Base-by-base conservation (phyloP, 2,888 invertebrate genomes). In the Apodemia hepburni region DNA sequence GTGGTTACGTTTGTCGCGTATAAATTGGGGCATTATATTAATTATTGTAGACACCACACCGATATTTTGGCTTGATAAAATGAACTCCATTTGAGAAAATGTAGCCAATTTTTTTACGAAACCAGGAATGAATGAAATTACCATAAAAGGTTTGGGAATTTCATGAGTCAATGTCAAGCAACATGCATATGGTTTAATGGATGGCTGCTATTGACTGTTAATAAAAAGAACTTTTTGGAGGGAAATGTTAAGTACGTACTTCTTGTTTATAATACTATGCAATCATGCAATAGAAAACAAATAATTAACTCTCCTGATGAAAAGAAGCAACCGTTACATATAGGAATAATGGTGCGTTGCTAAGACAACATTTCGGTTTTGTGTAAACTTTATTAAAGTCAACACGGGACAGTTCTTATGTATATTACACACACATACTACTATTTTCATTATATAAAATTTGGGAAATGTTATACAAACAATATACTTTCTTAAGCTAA, bases 1-100 rank as follows among this genome's bases (percentile, higher is more conserved):
- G 42, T 71, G 73, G 74, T 63, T 63, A 75, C 77, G 77, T 76
- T 78, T 73, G 73, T 74, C 78, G 82, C 77, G 77, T 84, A 85
- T 87, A 86, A 87, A 87, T 87, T 85, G 84, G 77, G 77, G 85
- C 81, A 85, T 87, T 86, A 85, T 84, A 85, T 85, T 87, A 87
- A 86, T 84, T 42, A 42, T 42, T 27, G 54, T 27, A 54, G 18
- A 22, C 54, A 27, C 54, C 42, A 15, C 42, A 15, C 42, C 54
- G 27, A 54, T 54, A 54, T 54, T 54, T 22, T 27, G 3, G 27
- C 18, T 22, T 54, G 9, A 54, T 54, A 54, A 54, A 54, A 54
- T 27, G 12, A 54, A 22, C 54, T 54, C 54, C 54, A 54, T 54
- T 54, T 12, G 54, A 22, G 51, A 22, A 54, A 42, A 42, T 42